Evolutionary conservation across 2,113 vertebrate species (phyloP), one percentile per base, ranked within the genome.

Genomic region (Mesitornis unicolor): DNA sequence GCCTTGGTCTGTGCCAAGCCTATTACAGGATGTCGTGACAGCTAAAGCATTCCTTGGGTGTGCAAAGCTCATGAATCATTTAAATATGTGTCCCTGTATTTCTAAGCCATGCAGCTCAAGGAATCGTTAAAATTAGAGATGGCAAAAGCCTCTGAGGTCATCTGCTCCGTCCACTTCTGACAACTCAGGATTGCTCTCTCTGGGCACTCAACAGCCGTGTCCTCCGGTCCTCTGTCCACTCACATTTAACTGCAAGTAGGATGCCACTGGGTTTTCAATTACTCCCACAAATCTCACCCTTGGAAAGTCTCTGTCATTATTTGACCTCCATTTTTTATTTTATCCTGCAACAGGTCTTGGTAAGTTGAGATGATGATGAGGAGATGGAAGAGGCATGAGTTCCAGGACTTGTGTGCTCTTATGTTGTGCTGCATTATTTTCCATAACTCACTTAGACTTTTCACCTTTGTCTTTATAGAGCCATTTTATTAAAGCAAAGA

Each of bases 131-230:
- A 76, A 92, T 53, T 40, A 43, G 25, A 78, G 36, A 69, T 45
- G 65, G 45, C 16, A 90, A 95, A 87, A 87, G 7, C 38, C 78
- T 91, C 57, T 71, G 70, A 78, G 59, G 42, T 93, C 50, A 43
- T 68, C 25, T 36, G 15, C 11, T 84, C 50, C 2, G 2, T 60
- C 38, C 54, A 28, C 24, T 82, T 38, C 59, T 73, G 51, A 87
- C n/a, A 92, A 2, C 6, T 59, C 85, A 56, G 60, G 60, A 20
- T 59, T 35, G 7, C 3, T 90, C 50, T 80, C 68, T 40, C 56
- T 35, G 1, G 38, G 42, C 25, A 36, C 12, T 0, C 0, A 21
- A 17, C 0, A 16, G 16, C 6, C 43, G 60, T 50, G 70, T 77
- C 81, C 84, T 93, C 63, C 4, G 7, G 78, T 71, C 57, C 26